A percentile compares a stretch with the other conserved stretches of the same genome.
Evolutionary conservation across 2,113 vertebrate species (phyloP).

Genomic region (Hemibates koningsi): DNA sequence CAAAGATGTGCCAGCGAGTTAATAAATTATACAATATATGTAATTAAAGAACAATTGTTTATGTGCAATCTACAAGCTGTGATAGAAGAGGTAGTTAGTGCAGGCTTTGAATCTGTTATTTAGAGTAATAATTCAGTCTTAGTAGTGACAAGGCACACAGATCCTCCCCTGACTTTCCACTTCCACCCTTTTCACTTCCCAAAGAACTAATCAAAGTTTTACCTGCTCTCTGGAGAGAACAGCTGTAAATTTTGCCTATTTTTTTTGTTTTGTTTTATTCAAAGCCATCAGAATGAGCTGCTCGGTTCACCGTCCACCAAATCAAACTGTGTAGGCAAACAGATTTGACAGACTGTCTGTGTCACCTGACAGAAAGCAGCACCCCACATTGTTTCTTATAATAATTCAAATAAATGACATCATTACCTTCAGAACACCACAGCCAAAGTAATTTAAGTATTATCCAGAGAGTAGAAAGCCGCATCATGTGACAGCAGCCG

Average conservation of each 20-base stretch:
- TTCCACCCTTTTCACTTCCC: not conserved
- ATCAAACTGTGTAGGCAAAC: not conserved
- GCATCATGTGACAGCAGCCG: conserved; percentile 1
- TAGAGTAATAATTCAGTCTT: conserved; percentile 14
- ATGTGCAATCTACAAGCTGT: not conserved
- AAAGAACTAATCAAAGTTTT: not conserved
- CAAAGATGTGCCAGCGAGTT: not conserved
- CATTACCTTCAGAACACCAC: not conserved
- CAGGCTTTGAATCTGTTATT: not conserved
- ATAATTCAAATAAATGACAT: conserved; percentile 31
- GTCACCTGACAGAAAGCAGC: not conserved
- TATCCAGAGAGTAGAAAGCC: not conserved
- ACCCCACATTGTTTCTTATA: not conserved
- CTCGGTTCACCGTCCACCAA: not conserved
- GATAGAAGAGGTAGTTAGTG: not conserved
- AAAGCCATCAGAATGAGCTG: not conserved
- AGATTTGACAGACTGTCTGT: not conserved
- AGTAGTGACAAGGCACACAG: not conserved
- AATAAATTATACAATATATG: not conserved
- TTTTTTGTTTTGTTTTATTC: not conserved
- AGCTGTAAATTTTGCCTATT: not conserved
- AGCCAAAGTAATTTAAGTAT: not conserved
- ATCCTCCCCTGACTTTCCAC: not conserved
- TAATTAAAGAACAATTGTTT: conserved; percentile 38
- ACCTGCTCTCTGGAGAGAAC: not conserved